Percentiles rank a stretch among this genome's conserved stretches.
Evolutionary conservation across 2,797 vertebrate genomes (phyloP).

Genomic region (Coregonus sp.): DNA sequence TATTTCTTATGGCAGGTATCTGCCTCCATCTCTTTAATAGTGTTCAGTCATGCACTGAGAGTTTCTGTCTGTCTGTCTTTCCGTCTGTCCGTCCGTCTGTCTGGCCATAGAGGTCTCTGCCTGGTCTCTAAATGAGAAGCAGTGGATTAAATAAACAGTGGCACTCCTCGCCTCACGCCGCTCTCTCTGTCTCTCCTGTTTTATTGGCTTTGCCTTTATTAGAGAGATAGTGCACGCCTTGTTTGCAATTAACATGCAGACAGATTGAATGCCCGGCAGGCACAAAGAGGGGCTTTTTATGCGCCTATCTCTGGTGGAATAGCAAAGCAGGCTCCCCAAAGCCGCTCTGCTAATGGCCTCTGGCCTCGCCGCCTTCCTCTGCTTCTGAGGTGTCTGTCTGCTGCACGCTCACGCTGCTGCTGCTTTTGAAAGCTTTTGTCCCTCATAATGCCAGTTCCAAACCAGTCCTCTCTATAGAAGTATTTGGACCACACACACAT

Average conservation of each 20-base stretch:
- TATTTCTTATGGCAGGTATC: constrained; percentile 48
- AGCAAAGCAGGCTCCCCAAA: constrained; percentile 75
- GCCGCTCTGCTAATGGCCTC: constrained; percentile 65
- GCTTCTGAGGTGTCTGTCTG: constrained; percentile 68
- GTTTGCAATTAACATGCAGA: constrained; percentile 80
- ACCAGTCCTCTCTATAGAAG: constrained; percentile 50
- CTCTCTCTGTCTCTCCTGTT: constrained; percentile 52
- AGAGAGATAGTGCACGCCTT: constrained; percentile 73
- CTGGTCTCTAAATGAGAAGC: constrained; percentile 49
- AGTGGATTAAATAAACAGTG: constrained; percentile 70
- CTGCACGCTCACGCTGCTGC: background rate
- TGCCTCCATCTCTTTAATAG: constrained; percentile 66
- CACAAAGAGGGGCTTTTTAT: constrained; percentile 76
- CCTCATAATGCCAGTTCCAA: constrained; percentile 63
- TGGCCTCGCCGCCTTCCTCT: constrained; percentile 73
- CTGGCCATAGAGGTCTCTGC: constrained; percentile 34
- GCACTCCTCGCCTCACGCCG: background rate
- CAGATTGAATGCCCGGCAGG: constrained; percentile 69
- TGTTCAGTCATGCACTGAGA: constrained; percentile 69
- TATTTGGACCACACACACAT: background rate
- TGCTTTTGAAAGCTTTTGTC: constrained; percentile 78
- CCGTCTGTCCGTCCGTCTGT: constrained; percentile 26
- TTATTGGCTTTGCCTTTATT: constrained; percentile 74
- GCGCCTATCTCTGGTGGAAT: constrained; percentile 75
- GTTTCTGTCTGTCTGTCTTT: background rate